phyloP scores from a whole-genome alignment of 2,113 vertebrate species.

The Orientallactaga bullata region DNA sequence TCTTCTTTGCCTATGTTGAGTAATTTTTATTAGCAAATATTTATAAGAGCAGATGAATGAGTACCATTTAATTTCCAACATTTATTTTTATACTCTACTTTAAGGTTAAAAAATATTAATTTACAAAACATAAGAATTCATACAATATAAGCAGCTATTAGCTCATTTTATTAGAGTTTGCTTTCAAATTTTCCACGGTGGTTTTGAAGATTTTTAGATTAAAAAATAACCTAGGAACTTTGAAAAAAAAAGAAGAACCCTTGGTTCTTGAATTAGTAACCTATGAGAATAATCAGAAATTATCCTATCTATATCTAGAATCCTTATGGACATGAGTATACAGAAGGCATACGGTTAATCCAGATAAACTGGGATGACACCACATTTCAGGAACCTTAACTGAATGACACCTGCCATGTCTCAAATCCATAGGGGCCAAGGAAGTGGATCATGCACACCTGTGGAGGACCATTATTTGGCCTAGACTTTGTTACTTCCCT shows the following conservation, averaged over 20 bases:
- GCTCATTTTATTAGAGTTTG: not conserved
- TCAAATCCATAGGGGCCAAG: not conserved
- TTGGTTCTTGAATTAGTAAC: not conserved
- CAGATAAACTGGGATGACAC: not conserved
- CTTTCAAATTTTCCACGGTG: not conserved
- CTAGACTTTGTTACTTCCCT: not conserved
- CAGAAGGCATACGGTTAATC: not conserved
- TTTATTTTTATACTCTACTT: not conserved
- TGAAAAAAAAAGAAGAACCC: not conserved
- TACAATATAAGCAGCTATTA: not conserved
- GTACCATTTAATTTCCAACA: conserved; percentile 29
- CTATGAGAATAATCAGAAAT: not conserved
- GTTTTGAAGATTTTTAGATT: not conserved
- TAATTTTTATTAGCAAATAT: conserved; percentile 36
- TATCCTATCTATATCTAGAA: not conserved
- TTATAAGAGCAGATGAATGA: conserved; percentile 5
- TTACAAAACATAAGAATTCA: too few relatives aligned
- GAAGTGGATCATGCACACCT: not conserved
- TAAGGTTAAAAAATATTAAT: not conserved
- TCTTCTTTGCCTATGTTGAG: not conserved
- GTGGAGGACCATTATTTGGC: not conserved
- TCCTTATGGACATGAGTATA: not conserved
- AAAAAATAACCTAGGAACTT: not conserved
- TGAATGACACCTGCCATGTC: not conserved
- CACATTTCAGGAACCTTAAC: not conserved